These are phyloP conservation scores for Lordiphosa stackelbergi DNA, from an alignment of 1,140 invertebrate genomes.

Conservation along the genomic window DNA sequence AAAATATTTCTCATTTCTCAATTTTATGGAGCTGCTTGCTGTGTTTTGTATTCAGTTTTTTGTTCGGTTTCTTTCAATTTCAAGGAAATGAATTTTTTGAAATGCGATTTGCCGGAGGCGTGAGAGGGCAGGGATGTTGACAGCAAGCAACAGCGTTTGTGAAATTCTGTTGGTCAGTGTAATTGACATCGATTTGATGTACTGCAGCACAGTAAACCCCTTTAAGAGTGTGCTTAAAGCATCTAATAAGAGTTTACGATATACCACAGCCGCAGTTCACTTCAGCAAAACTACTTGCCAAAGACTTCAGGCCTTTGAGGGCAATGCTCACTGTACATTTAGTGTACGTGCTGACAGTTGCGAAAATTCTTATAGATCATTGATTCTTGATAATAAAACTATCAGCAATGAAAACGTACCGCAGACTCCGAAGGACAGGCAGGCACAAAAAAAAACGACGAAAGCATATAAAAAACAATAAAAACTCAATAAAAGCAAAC, in stretches of 20 bases:
- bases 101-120: slow-evolving; percentile 51
- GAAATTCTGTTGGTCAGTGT: slow-evolving; percentile 52
- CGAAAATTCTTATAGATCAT: slow-evolving; percentile 66
- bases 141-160: slow-evolving; percentile 24
- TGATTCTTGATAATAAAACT: slow-evolving; percentile 73
- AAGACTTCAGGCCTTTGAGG: too few relatives aligned
- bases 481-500: slow-evolving; percentile 73
- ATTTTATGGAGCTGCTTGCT: slow-evolving; percentile 33
- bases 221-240: too few relatives aligned
- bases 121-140: slow-evolving; percentile 34
- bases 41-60: slow-evolving; percentile 18
- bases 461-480: slow-evolving; percentile 70
- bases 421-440: slow-evolving; percentile 26
- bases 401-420: slow-evolving; percentile 48
- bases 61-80: slow-evolving; percentile 13
- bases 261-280: too few relatives aligned
- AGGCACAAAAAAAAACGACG: slow-evolving; percentile 4
- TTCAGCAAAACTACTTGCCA: too few relatives aligned
- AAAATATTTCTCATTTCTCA: slow-evolving; percentile 63
- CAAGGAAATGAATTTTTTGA: slow-evolving; percentile 63
- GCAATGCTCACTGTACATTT: slow-evolving; percentile 13
- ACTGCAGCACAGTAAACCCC: slow-evolving; percentile 29
- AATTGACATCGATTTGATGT: slow-evolving; percentile 63
- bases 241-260: too few relatives aligned
- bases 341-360: slow-evolving; percentile 44